These are phyloP conservation scores for Carollia perspicillata DNA, from an alignment of 2,113 vertebrate species.

Conservation along the genomic window DNA sequence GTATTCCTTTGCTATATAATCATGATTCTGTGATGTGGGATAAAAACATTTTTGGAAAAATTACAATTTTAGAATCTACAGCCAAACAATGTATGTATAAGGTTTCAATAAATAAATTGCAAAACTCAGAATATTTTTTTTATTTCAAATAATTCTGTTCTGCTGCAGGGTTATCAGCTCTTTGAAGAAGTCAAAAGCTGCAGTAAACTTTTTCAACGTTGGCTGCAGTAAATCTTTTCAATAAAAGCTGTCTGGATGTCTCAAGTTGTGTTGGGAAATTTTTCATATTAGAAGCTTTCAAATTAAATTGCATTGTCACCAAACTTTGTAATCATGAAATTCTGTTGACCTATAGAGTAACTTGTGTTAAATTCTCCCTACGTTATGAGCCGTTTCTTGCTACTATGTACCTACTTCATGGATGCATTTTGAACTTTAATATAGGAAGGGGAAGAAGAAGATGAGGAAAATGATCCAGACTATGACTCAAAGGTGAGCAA, in stretches of 20 bases:
- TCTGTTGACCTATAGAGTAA: slow-evolving; percentile 69
- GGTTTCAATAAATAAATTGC: slow-evolving; percentile 78
- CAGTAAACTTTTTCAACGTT: slow-evolving; percentile 79
- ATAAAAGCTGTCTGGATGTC: slow-evolving; percentile 79
- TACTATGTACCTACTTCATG: slow-evolving; percentile 75
- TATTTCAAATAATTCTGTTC: slow-evolving; percentile 81
- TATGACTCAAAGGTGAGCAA: slow-evolving; percentile 94
- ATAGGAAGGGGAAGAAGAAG: slow-evolving; percentile 99
- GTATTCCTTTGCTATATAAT: slow-evolving; percentile 67
- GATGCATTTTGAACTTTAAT: slow-evolving; percentile 79
- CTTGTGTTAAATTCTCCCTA: slow-evolving; percentile 66
- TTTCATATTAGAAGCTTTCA: slow-evolving; percentile 75
- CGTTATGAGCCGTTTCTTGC: slow-evolving; percentile 63
- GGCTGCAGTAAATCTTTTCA: slow-evolving; percentile 80
- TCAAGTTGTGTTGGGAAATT: slow-evolving; percentile 78
- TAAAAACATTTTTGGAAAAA: slow-evolving; percentile 62
- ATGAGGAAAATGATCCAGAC: slow-evolving; percentile 98
- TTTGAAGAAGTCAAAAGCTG: slow-evolving; percentile 81
- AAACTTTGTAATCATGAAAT: slow-evolving; percentile 74
- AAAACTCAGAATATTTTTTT: slow-evolving; percentile 78
- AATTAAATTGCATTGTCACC: slow-evolving; percentile 72
- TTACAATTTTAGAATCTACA: slow-evolving; percentile 66
- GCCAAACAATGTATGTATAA: slow-evolving; percentile 75
- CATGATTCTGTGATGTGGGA: slow-evolving; percentile 66
- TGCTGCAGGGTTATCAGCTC: slow-evolving; percentile 80